Conservation (phyloP, 2,888 invertebrate genomes). For the Eudasyphora cyanicolor region DNA sequence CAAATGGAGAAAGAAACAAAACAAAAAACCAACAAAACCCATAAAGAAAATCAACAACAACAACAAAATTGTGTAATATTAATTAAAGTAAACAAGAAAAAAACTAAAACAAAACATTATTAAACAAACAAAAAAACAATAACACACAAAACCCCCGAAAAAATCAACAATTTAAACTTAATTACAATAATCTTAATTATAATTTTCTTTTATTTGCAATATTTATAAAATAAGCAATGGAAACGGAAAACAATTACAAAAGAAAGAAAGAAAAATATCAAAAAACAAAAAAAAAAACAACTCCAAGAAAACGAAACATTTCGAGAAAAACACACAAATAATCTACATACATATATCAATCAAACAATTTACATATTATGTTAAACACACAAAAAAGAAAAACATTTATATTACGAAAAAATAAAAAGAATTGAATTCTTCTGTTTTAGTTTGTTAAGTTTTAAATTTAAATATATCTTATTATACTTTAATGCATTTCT, state of each 20-base stretch:
- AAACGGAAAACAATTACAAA: constrained; percentile 60
- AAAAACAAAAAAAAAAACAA: constrained; percentile 67
- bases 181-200: constrained; percentile 9
- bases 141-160: not conserved
- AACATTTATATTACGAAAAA: constrained; percentile 58
- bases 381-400: constrained; percentile 68
- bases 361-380: not conserved
- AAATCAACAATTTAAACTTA: not conserved
- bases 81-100: not conserved
- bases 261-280: constrained; percentile 68
- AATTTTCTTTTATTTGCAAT: constrained; percentile 48
- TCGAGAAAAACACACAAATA: constrained; percentile 62
- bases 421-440: constrained; percentile 63
- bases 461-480: constrained; percentile 40
- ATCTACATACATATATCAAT: constrained; percentile 48
- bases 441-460: constrained; percentile 53
- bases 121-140: constrained; percentile 1
- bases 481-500: constrained; percentile 27
- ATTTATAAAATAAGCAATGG: constrained; percentile 66
- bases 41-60: constrained; percentile 67
- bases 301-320: constrained; percentile 41
- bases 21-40: constrained; percentile 63
- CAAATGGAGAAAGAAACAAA: constrained; percentile 51
- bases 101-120: not conserved
- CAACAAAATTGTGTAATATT: constrained; percentile 52